phyloP scores from a whole-genome alignment of 30 jellyfish, hydroid and myxozoan species.

The Sanderia malayensis region DNA sequence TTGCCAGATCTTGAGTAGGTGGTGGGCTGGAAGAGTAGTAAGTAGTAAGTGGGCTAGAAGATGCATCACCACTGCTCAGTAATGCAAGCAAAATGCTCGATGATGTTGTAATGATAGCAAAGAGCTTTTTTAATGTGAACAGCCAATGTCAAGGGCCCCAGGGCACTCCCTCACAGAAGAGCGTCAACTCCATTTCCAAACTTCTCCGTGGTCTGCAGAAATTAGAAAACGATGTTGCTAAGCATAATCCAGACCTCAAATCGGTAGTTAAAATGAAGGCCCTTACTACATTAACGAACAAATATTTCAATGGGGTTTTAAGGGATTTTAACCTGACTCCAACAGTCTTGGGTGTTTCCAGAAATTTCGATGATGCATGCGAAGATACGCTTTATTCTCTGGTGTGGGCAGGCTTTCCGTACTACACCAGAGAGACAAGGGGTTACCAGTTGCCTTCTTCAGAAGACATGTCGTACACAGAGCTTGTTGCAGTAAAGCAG shows the following conservation, averaged over 20 bases:
- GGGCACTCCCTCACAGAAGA: constrained; percentile 23
- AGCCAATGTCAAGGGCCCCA: constrained; percentile 4
- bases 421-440: constrained; percentile 2
- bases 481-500: constrained; percentile 16
- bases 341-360: neutral
- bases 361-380: constrained; percentile 10
- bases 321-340: constrained; percentile 14
- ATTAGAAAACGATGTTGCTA: neutral
- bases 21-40: neutral
- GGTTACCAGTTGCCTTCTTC: neutral
- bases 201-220: neutral
- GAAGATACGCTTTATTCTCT: constrained; percentile 8
- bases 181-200: neutral
- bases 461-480: constrained; percentile 9
- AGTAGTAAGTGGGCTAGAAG: constrained; percentile 16
- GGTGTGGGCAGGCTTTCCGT: constrained; percentile 14
- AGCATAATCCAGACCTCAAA: neutral
- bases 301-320: constrained; percentile 2
- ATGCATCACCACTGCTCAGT: constrained; percentile 9
- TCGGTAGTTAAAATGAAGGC: constrained; percentile 8
- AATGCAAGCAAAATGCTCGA: constrained; percentile 10
- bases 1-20: constrained; percentile 16
- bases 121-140: neutral
- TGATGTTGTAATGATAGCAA: constrained; percentile 10
- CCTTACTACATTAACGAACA: constrained; percentile 5